Evolutionary conservation across 2,797 vertebrate species (phyloP).

Genomic region (Hephaestus fuliginosus): DNA sequence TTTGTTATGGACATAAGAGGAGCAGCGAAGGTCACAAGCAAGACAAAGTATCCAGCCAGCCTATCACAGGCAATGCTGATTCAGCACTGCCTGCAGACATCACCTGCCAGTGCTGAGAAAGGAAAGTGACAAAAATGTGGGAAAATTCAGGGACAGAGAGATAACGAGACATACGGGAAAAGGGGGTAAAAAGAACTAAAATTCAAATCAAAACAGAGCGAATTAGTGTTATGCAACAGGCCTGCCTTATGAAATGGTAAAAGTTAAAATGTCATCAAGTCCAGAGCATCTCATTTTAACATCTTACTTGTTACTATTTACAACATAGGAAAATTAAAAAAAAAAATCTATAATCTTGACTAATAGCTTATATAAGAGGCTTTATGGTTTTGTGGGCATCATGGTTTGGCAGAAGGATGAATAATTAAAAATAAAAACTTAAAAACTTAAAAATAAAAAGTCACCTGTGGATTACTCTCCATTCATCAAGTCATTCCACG

Average conservation of each 20-base stretch:
- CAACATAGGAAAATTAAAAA: not conserved
- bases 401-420: not conserved
- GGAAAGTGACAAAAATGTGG: slow-evolving; percentile 19
- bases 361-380: not conserved
- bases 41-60: slow-evolving; percentile 68
- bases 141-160: not conserved
- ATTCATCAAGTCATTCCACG: slow-evolving; percentile 27
- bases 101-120: slow-evolving; percentile 42
- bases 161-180: slow-evolving; percentile 13
- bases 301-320: not conserved
- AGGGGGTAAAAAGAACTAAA: not conserved
- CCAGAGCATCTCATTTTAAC: not conserved
- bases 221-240: not conserved
- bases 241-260: not conserved
- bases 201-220: not conserved
- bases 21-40: slow-evolving; percentile 74
- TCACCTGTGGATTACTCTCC: slow-evolving; percentile 14
- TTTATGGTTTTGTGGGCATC: not conserved
- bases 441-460: not conserved
- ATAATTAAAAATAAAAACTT: slow-evolving; percentile 25
- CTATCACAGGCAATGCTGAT: slow-evolving; percentile 68
- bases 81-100: slow-evolving; percentile 67
- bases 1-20: slow-evolving; percentile 79
- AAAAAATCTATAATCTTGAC: not conserved
- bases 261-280: not conserved